Percentiles rank a stretch among this genome's conserved stretches.
Evolutionary conservation across 2,797 vertebrate genomes (phyloP).

Genomic region (Poeciliopsis presidionis): DNA sequence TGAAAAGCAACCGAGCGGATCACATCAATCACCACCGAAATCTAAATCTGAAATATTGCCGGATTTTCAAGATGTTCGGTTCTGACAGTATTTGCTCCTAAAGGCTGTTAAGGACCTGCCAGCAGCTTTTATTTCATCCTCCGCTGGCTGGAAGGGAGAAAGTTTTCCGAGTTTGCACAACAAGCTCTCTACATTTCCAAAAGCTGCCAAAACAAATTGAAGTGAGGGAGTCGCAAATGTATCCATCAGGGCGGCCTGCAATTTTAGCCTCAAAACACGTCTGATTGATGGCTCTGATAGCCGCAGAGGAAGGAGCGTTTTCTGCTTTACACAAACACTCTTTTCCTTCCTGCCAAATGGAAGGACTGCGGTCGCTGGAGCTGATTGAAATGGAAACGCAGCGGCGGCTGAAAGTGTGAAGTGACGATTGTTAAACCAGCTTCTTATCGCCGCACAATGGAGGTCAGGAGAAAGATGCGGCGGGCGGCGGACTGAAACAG

Average conservation of each 20-base stretch:
- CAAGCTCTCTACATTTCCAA: slow-evolving; percentile 48
- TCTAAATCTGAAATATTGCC: slow-evolving; percentile 23
- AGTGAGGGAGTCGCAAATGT: slow-evolving; percentile 62
- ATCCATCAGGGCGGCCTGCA: slow-evolving; percentile 62
- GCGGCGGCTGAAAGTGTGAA: slow-evolving; percentile 61
- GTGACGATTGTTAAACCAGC: slow-evolving; percentile 67
- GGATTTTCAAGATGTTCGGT: slow-evolving; percentile 2
- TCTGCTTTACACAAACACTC: slow-evolving; percentile 19
- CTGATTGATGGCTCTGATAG: slow-evolving; percentile 77
- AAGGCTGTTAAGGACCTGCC: slow-evolving; percentile 37
- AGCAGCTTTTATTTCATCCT: slow-evolving; percentile 55
- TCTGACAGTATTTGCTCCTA: slow-evolving; percentile 40
- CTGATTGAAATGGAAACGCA: slow-evolving; percentile 31
- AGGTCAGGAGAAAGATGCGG: slow-evolving; percentile 67
- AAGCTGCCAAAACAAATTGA: slow-evolving; percentile 72
- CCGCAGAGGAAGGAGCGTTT: slow-evolving; percentile 40
- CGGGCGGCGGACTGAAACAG: slow-evolving; percentile 72
- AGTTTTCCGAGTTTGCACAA: slow-evolving; percentile 59
- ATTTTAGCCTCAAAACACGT: slow-evolving; percentile 62
- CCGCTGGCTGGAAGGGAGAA: slow-evolving; percentile 52
- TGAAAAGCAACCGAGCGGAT: neutral
- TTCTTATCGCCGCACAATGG: slow-evolving; percentile 48
- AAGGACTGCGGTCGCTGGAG: slow-evolving; percentile 29
- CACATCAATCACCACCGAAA: slow-evolving; percentile 13
- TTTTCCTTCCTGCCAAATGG: slow-evolving; percentile 11